These are phyloP conservation scores for Frieseomelitta varia DNA, from an alignment of 1,140 invertebrate species.

Conservation along the genomic window DNA sequence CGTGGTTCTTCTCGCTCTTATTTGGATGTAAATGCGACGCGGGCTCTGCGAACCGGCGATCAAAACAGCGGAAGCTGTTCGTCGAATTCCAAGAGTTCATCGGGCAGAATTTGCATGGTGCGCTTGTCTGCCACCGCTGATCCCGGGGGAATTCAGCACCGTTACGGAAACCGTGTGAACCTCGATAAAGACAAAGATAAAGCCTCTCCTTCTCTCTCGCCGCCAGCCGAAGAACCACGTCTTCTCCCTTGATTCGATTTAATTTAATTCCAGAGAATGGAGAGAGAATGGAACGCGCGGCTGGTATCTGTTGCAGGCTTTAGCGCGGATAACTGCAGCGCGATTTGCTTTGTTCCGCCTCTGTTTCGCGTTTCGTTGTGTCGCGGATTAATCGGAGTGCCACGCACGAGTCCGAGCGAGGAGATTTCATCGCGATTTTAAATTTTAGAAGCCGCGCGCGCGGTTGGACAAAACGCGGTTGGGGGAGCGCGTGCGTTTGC, in stretches of 20 bases:
- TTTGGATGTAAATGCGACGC: background rate
- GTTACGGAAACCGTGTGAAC: slow-evolving; percentile 43
- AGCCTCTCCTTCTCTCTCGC: background rate
- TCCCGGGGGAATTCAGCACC: slow-evolving; percentile 34
- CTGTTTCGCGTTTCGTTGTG: background rate
- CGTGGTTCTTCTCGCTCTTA: background rate
- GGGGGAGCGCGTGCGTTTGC: no score
- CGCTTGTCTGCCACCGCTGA: slow-evolving; percentile 2
- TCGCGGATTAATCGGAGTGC: background rate
- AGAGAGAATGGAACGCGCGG: background rate
- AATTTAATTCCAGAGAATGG: background rate
- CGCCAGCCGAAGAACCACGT: background rate
- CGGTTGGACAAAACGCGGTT: no score
- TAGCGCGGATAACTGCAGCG: background rate
- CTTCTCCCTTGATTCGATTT: background rate
- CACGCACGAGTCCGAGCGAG: no score
- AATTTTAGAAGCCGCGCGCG: no score
- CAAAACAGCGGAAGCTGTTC: slow-evolving; percentile 10
- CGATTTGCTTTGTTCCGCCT: background rate
- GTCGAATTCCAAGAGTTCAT: slow-evolving; percentile 35
- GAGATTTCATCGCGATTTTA: no score
- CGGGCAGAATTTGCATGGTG: slow-evolving; percentile 24
- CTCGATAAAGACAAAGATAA: slow-evolving; percentile 32
- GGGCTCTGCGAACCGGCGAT: background rate
- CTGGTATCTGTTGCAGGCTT: background rate